Base-by-base conservation (phyloP, 2,113 vertebrate genomes). In the Microcebus griseorufus region DNA sequence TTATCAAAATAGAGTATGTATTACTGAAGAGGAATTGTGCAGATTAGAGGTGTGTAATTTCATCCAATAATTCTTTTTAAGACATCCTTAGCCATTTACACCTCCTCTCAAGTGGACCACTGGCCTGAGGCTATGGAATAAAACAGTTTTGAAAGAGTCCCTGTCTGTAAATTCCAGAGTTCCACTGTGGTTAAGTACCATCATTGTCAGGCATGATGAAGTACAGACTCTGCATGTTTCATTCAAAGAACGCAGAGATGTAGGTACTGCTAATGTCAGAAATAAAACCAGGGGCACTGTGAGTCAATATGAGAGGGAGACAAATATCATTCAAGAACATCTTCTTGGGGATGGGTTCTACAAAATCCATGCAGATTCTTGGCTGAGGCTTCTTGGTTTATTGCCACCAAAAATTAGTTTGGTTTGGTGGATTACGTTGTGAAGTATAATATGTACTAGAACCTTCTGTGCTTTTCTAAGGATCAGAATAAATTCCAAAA, bases 391-490 rank as follows among this genome's bases (percentile, higher is more conserved):
- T 88, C 72, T 87, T 93, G 29, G 37, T 81, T 88, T 93, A 95
- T 83, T 70, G 86, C 80, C 92, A 87, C 64, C 29, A 25, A 93
- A 95, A 95, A 80, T 89, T 64, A 83, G 27, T 70, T 79, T 37
- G 55, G 69, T 80, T 93, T 94, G 27, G 9, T 64, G 86, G 10
- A 42, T 89, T 93, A 80, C 23, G 27, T 1, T 87, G 27, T 27
- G 29, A 69, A 87, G 80, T 32, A 79, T 39, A 88, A 70, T 87
- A 75, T 10, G 32, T 88, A 29, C 85, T 58, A 58, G n/a, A 80
- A 94, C 70, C n/a, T 64, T 65, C 45, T 90, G n/a, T 93, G 83
- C 51, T 65, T 97, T 95, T 69, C 95, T 96, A 92, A 94, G 32
- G 14, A 92, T 76, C 75, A 92, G 64, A 75, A 18, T 92, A 90